Evolutionary conservation across 2,888 invertebrate genomes (phyloP).

Genomic region (Azorinus chamasolen): DNA sequence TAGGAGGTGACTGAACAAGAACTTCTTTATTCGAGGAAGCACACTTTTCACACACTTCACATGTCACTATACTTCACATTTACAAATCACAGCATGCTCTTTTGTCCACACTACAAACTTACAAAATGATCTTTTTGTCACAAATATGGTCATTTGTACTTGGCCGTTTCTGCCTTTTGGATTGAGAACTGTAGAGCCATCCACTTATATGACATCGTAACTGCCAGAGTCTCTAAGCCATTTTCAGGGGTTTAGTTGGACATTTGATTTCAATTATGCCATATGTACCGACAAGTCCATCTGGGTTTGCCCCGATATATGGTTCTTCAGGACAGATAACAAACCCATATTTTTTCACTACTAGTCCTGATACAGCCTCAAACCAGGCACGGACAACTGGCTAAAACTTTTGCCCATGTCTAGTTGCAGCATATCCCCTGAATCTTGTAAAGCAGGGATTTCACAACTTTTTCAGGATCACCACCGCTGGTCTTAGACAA

Average conservation of each 20-base stretch:
- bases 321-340: constrained; percentile 14
- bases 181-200: not conserved
- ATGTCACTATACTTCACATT: constrained; percentile 5
- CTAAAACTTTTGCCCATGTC: constrained; percentile 33
- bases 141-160: constrained; percentile 25
- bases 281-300: constrained; percentile 19
- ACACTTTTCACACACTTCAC: constrained; percentile 11
- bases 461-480: constrained; percentile 29
- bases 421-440: constrained; percentile 31
- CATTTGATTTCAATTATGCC: constrained; percentile 41
- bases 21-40: constrained; percentile 16
- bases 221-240: constrained; percentile 6
- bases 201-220: constrained; percentile 10
- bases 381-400: constrained; percentile 23
- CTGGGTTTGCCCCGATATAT: constrained; percentile 41
- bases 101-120: constrained; percentile 35
- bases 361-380: not conserved
- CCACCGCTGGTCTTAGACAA: constrained; percentile 20
- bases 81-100: constrained; percentile 11
- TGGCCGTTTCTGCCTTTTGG: constrained; percentile 36
- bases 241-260: constrained; percentile 6
- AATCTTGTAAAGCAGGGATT: constrained; percentile 25
- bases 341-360: constrained; percentile 12
- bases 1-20: constrained; percentile 22
- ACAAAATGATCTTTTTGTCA: constrained; percentile 9